These are phyloP conservation scores for Ooceraea biroi DNA, from an alignment of 1,140 invertebrate species.

Conservation along the genomic window DNA sequence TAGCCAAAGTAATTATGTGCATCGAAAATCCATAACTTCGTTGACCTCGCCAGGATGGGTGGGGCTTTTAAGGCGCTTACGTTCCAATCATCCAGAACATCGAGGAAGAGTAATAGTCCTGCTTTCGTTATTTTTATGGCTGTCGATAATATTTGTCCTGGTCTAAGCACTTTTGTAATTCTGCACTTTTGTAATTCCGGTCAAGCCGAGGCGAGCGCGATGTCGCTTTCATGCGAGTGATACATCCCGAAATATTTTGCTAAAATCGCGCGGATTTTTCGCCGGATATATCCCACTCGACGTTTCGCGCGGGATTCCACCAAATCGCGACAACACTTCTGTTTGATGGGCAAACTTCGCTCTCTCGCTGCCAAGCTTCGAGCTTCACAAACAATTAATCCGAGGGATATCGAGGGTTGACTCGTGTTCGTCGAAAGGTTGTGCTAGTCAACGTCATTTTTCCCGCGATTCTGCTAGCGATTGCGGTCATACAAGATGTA, in stretches of 20 bases:
- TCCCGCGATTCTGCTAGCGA: slow-evolving; percentile 19
- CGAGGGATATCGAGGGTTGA: slow-evolving; percentile 21
- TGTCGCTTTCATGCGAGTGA: neutral
- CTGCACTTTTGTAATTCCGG: too few relatives aligned
- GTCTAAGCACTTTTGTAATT: slow-evolving; percentile 48
- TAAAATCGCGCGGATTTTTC: slow-evolving; percentile 33
- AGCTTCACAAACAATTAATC: slow-evolving; percentile 58
- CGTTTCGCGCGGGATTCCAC: slow-evolving; percentile 28
- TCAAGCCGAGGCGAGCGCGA: neutral
- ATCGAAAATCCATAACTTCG: slow-evolving; percentile 48
- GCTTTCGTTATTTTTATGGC: slow-evolving; percentile 41
- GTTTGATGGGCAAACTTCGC: slow-evolving; percentile 53
- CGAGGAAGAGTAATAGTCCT: neutral
- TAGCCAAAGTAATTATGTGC: slow-evolving; percentile 14
- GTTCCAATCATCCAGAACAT: slow-evolving; percentile 34
- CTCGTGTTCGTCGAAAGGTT: slow-evolving; percentile 22
- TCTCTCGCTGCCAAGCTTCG: slow-evolving; percentile 26
- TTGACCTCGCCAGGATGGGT: neutral
- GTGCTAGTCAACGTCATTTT: neutral
- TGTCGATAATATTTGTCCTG: slow-evolving; percentile 28
- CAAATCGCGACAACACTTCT: slow-evolving; percentile 48
- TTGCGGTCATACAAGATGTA: neutral
- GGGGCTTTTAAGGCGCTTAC: slow-evolving; percentile 28
- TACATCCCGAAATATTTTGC: slow-evolving; percentile 33
- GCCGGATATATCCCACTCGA: neutral